Percentiles rank a stretch among this genome's conserved stretches.
Evolutionary conservation across 1,140 invertebrate species (phyloP).

Genomic region (Rhopalosiphum maidis): DNA sequence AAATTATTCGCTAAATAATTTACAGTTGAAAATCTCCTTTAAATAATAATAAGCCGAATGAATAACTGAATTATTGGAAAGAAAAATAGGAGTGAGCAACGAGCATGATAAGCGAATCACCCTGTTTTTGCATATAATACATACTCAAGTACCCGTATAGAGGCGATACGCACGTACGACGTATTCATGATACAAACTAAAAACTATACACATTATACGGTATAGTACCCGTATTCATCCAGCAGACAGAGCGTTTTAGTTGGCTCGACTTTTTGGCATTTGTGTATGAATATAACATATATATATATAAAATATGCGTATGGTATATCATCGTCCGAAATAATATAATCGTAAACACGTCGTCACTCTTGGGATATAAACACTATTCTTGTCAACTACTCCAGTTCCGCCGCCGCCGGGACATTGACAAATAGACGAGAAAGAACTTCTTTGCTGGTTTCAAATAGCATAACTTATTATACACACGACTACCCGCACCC

Average conservation of each 20-base stretch:
- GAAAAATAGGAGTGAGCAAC: too few species aligned
- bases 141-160: not conserved
- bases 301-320: not conserved
- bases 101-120: not conserved
- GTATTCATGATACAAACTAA: not conserved
- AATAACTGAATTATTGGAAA: too few species aligned
- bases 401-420: not conserved
- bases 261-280: not conserved
- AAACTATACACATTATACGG: not conserved
- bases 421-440: constrained; percentile 3
- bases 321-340: not conserved
- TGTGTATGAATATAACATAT: not conserved
- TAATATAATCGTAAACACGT: not conserved
- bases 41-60: too few species aligned
- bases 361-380: not conserved
- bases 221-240: not conserved
- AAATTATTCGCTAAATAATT: too few species aligned
- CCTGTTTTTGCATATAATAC: not conserved
- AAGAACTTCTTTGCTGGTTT: not conserved
- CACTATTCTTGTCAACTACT: not conserved
- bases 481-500: not conserved
- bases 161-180: not conserved
- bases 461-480: not conserved
- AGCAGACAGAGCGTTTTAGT: not conserved
- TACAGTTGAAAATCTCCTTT: too few species aligned